Evolutionary conservation across 2,113 vertebrate species (phyloP).

Genomic region (Ifrita kowaldi): DNA sequence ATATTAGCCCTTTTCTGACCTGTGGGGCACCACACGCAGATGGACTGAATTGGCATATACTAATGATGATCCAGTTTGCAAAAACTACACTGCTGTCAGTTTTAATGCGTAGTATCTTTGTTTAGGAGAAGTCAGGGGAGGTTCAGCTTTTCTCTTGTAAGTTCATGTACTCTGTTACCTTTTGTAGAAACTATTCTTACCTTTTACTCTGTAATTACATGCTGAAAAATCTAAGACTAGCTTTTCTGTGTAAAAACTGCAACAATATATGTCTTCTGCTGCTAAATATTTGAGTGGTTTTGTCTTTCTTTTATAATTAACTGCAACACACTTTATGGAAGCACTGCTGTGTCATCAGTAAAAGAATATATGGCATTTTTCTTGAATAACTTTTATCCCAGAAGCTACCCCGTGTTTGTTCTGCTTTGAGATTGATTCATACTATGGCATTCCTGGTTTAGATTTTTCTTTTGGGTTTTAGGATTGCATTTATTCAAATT

Average conservation of each 20-base stretch:
- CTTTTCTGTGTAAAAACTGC: neutral
- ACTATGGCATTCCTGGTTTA: neutral
- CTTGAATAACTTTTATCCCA: neutral
- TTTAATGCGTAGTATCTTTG: neutral
- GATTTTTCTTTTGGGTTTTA: neutral
- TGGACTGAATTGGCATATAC: neutral
- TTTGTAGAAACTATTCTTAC: neutral
- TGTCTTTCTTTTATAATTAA: neutral
- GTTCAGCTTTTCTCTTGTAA: neutral
- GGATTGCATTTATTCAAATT: neutral
- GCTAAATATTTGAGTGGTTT: neutral
- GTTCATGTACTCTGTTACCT: neutral
- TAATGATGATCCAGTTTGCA: neutral
- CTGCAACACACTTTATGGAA: neutral
- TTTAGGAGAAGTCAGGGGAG: neutral
- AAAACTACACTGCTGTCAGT: neutral
- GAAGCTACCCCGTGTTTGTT: neutral
- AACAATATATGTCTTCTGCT: neutral
- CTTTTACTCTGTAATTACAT: neutral
- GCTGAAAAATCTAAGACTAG: neutral
- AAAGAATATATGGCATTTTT: neutral
- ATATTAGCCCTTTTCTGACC: neutral
- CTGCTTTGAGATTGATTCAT: neutral
- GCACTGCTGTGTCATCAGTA: neutral
- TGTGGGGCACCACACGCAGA: neutral